phyloP scores from a whole-genome alignment of 2,888 invertebrate species.

The Caenorhabditis sp. region DNA sequence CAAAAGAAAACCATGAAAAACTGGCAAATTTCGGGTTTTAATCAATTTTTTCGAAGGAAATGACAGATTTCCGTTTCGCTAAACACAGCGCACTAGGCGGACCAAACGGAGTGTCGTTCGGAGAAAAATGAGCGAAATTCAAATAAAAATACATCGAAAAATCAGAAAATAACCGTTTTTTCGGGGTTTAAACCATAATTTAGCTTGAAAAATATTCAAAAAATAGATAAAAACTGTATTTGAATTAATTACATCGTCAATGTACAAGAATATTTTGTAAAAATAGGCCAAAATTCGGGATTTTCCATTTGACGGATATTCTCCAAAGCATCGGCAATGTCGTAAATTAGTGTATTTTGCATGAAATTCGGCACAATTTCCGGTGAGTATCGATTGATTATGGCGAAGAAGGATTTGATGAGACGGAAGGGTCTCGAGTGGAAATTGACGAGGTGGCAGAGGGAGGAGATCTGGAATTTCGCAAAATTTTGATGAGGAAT shows the following conservation, averaged over 20 bases:
- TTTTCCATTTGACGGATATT: background rate
- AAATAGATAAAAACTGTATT: too few relatives aligned
- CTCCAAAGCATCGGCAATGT: background rate
- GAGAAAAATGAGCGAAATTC: background rate
- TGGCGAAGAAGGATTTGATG: constrained; percentile 4
- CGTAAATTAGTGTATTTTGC: background rate
- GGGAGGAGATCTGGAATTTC: constrained; percentile 27
- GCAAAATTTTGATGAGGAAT: too few relatives aligned
- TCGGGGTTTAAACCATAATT: background rate
- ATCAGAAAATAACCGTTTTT: background rate
- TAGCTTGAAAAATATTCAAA: too few relatives aligned
- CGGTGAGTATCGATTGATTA: background rate
- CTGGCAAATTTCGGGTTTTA: background rate
- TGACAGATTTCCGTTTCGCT: background rate
- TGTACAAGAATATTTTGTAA: background rate
- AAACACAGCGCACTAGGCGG: background rate
- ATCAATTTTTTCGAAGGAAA: constrained; percentile 1
- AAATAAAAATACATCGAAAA: background rate
- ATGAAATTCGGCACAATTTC: constrained; percentile 13
- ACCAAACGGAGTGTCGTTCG: background rate
- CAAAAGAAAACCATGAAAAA: background rate
- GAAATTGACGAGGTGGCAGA: constrained; percentile 12
- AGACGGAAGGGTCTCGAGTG: constrained; percentile 17
- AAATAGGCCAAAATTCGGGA: background rate
- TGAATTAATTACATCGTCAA: background rate